These are phyloP conservation scores for Catharus fuscescens DNA, from an alignment of 2,113 vertebrate species.

Conservation along the genomic window DNA sequence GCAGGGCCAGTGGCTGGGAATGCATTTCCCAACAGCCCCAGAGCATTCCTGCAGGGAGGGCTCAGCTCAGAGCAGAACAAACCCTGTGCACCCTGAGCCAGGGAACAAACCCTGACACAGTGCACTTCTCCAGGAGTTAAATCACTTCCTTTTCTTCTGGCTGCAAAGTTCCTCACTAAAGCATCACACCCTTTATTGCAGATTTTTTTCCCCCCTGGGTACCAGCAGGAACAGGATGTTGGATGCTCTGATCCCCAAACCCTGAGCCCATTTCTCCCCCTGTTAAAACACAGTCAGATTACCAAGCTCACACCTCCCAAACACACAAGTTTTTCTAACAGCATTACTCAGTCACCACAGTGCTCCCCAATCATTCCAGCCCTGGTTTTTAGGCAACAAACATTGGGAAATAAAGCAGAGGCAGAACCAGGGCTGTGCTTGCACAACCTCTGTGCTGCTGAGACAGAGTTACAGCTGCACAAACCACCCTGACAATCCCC, in stretches of 20 bases:
- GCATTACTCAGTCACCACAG: background rate
- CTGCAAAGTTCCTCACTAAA: background rate
- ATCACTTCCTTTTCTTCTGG: background rate
- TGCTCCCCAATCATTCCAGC: background rate
- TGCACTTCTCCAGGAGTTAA: background rate
- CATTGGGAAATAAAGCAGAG: background rate
- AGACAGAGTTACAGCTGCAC: background rate
- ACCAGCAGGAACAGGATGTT: background rate
- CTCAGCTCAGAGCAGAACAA: background rate
- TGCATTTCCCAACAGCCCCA: background rate
- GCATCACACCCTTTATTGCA: rapidly evolving
- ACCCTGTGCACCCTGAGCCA: background rate
- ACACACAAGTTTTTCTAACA: background rate
- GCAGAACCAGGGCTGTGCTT: background rate
- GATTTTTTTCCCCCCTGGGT: rapidly evolving
- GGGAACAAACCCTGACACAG: background rate
- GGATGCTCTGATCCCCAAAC: background rate
- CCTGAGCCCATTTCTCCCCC: background rate
- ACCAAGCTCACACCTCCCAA: background rate
- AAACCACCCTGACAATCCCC: background rate
- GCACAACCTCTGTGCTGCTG: background rate
- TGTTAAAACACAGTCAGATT: background rate
- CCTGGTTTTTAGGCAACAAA: background rate
- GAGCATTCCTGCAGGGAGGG: background rate
- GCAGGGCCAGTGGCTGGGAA: rapidly evolving